Conservation (phyloP, 2,113 vertebrate species). For the Progne subis region DNA sequence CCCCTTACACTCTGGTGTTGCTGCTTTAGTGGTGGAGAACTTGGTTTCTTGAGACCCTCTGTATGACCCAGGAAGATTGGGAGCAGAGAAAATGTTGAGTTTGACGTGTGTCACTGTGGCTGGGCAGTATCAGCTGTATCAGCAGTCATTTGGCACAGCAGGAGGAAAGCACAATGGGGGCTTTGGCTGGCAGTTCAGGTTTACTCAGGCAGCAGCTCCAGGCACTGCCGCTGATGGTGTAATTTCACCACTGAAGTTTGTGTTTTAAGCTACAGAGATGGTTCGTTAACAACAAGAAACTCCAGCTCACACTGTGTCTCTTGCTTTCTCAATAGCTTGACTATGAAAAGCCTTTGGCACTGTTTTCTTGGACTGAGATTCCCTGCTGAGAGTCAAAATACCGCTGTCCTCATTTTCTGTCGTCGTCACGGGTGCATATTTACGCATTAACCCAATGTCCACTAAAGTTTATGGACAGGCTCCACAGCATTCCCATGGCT, state of each 20-base stretch:
- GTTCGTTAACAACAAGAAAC: not conserved
- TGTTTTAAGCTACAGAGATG: not conserved
- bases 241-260: not conserved
- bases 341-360: not conserved
- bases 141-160: not conserved
- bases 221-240: not conserved
- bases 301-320: not conserved
- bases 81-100: not conserved
- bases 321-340: not conserved
- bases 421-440: not conserved
- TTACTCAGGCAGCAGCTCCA: not conserved
- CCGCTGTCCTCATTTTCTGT: not conserved
- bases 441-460: not conserved
- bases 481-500: not conserved
- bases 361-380: not conserved
- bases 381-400: not conserved
- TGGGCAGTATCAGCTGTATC: not conserved
- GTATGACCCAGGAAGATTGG: not conserved
- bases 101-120: fast-evolving
- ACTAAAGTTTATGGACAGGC: not conserved
- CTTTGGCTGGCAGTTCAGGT: not conserved
- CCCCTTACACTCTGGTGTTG: fast-evolving
- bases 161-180: not conserved
- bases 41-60: not conserved
- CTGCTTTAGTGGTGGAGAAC: not conserved